phyloP scores from a whole-genome alignment of 1,140 invertebrate species.

The Polyergus mexicanus region DNA sequence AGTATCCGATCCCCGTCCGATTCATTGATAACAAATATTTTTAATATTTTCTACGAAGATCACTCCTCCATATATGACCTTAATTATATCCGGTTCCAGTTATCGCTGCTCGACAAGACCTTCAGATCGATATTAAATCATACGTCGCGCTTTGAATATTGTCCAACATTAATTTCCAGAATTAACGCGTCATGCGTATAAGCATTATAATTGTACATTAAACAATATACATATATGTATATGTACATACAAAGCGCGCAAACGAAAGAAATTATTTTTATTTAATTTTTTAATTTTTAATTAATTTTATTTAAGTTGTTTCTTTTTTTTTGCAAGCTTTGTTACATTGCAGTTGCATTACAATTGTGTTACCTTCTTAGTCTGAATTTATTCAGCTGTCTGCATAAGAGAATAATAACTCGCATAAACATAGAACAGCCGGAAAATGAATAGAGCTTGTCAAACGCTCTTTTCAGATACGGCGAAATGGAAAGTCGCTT shows the following conservation, averaged over 20 bases:
- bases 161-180: not conserved
- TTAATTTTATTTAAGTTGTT: too few species aligned
- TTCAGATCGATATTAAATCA: constrained; percentile 7
- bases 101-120: constrained; percentile 15
- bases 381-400: not conserved
- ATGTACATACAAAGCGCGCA: not conserved
- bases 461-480: constrained; percentile 74
- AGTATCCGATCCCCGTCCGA: not conserved
- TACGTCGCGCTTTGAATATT: constrained; percentile 8
- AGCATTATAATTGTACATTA: not conserved
- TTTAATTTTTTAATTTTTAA: not conserved
- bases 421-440: not conserved
- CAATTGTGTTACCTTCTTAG: not conserved
- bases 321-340: not conserved
- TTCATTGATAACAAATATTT: constrained; percentile 10
- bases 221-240: not conserved
- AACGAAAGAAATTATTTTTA: not conserved
- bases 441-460: not conserved
- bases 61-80: not conserved
- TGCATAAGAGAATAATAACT: not conserved
- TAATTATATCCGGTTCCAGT: constrained; percentile 13
- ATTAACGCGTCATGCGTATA: not conserved
- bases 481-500: constrained; percentile 80
- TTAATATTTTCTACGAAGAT: constrained; percentile 29
- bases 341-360: not conserved